A percentile compares a stretch with the other conserved stretches of the same genome.
These are phyloP conservation scores for Euclidia mi DNA, from an alignment of 2,888 invertebrate species.

Conservation along the genomic window DNA sequence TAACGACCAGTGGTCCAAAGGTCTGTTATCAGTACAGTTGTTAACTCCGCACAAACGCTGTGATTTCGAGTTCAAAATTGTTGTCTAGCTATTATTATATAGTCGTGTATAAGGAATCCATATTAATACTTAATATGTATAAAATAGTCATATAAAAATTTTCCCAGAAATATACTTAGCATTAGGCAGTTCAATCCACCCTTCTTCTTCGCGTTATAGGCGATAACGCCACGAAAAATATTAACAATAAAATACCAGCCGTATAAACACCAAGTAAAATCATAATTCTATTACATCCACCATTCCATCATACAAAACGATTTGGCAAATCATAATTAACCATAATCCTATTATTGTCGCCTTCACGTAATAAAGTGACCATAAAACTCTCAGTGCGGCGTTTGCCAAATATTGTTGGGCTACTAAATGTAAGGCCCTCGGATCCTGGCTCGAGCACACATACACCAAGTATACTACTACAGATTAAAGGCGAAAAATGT, in stretches of 20 bases:
- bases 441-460: conserved; percentile 25
- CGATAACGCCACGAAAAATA: no score
- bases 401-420: conserved; percentile 27
- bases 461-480: conserved; percentile 27
- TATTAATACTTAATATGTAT: no score
- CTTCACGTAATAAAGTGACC: conserved; percentile 24
- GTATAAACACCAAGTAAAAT: conserved; percentile 1
- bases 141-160: no score
- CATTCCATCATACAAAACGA: conserved; percentile 11
- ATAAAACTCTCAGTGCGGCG: conserved; percentile 12
- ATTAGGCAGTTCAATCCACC: no score
- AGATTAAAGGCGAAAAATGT: conserved; percentile 36
- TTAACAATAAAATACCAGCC: conserved; percentile 2
- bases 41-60: no score
- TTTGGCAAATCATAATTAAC: conserved; percentile 33
- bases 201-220: no score
- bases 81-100: no score
- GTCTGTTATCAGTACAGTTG: no score
- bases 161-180: no score
- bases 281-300: conserved; percentile 4
- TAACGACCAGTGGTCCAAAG: no score
- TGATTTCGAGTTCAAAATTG: no score
- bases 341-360: conserved; percentile 25
- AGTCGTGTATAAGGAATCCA: no score
- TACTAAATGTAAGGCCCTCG: conserved; percentile 10